Conservation (phyloP, 2,888 invertebrate species). For the Nemapogon koenigi region DNA sequence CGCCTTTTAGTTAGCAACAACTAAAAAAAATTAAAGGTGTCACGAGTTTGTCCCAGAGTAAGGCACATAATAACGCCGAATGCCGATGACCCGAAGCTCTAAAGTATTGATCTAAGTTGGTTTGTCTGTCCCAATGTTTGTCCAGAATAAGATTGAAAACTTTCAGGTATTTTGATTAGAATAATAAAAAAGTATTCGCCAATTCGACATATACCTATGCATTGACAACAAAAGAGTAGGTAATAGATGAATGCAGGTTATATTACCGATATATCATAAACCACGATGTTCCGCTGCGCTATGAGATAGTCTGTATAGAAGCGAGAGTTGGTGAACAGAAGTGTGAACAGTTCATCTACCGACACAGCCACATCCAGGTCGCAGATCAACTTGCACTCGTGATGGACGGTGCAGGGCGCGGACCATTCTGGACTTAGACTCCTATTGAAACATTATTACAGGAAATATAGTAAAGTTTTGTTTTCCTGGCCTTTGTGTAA, state of each 20-base stretch:
- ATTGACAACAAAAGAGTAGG: background rate
- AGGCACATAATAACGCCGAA: too few species aligned
- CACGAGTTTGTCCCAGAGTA: too few species aligned
- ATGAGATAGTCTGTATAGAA: slow-evolving; percentile 82
- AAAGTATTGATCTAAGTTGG: too few species aligned
- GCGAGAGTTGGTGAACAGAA: slow-evolving; percentile 83
- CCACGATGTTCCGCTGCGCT: slow-evolving; percentile 74
- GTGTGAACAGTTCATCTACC: slow-evolving; percentile 80
- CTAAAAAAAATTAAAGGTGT: too few species aligned
- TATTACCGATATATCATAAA: slow-evolving; percentile 38
- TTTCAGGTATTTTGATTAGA: too few species aligned
- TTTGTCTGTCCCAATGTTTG: too few species aligned
- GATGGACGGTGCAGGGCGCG: slow-evolving; percentile 60
- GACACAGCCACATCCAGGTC: slow-evolving; percentile 75
- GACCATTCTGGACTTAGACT: slow-evolving; percentile 8
- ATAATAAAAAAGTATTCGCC: too few species aligned
- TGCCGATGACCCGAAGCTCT: too few species aligned
- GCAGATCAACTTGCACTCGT: slow-evolving; percentile 72
- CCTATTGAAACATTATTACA: background rate
- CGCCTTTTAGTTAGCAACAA: too few species aligned
- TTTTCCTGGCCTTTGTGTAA: too few species aligned
- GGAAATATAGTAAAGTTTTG: background rate
- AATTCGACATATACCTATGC: background rate
- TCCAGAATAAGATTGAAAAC: too few species aligned
- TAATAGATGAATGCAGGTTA: background rate